Base-by-base conservation (phyloP, 2,797 vertebrate species). In the Rhincodon typus region DNA sequence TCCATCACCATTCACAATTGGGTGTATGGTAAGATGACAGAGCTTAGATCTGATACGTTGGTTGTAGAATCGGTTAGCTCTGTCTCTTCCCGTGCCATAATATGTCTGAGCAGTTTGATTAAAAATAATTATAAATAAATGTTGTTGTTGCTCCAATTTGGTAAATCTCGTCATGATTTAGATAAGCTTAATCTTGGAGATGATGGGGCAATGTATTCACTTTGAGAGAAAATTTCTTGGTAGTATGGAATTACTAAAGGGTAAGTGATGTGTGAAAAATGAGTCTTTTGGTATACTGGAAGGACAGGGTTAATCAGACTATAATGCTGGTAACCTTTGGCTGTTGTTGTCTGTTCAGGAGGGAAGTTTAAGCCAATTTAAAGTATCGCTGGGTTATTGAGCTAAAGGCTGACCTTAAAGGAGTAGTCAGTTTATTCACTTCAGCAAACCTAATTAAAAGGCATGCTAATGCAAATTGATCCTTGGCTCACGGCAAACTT, bases 391-490 rank as follows among this genome's bases (percentile, higher is more conserved):
- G 30, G 12, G 15, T 53, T 57, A 34, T 62, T 90, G 87, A 57
- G 27, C 30, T 90, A 93, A n/a, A 69, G n/a, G 57, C 62, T 93
- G 57, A 93, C 90, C 62, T 67, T 93, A 67, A 67, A 93, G n/a
- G 7, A 93, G 66, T n/a, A 10, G 15, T 62, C 53, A 88, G 88
- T 91, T 91, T 91, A 66, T 62, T n/a, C n/a, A 67, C 19, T 93
- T 93, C 62, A 67, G 62, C 34, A 38, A 21, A 67, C n/a, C 90
- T 67, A n/a, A 93, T 67, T 67, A 93, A 93, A 67, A 93, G 19
- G 67, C 38, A 93, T 42, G 6, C 19, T 19, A 25, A 34, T 93
- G 62, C n/a, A 67, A 21, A 93, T 62, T 93, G 62, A 93, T 66
- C 38, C 19, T 38, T 67, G 2, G 90, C 19, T 38, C 19, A 19